These are phyloP conservation scores for Coremacera marginata DNA, from an alignment of 2,888 invertebrate genomes.

Conservation along the genomic window DNA sequence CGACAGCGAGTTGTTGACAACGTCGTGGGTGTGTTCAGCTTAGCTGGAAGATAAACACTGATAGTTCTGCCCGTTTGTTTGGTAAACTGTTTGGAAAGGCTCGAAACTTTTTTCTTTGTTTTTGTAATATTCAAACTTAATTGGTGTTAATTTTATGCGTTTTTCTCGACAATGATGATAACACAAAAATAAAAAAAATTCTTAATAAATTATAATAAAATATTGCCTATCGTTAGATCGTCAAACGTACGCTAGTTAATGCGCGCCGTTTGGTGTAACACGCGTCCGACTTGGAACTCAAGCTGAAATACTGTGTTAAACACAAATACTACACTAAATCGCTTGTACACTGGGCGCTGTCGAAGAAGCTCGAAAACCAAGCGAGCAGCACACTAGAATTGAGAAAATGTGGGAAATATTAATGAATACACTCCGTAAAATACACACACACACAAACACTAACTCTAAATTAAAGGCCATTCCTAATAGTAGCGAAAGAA, in stretches of 20 bases:
- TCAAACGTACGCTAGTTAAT: background rate
- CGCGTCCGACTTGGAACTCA: conserved; percentile 49
- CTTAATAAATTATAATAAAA: background rate
- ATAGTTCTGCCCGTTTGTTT: background rate
- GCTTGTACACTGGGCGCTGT: conserved; percentile 56
- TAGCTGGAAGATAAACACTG: background rate
- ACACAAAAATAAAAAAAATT: background rate
- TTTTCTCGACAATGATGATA: background rate
- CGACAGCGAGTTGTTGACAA: background rate
- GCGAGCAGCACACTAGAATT: conserved; percentile 17
- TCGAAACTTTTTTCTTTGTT: background rate
- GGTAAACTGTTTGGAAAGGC: background rate
- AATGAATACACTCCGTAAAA: background rate
- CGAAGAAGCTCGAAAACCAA: conserved; percentile 53
- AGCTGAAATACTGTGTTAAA: conserved; percentile 58
- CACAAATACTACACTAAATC: conserved; percentile 62
- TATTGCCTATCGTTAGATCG: background rate
- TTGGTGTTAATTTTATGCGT: background rate
- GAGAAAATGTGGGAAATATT: background rate
- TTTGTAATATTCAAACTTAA: no score
- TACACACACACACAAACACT: conserved; percentile 19
- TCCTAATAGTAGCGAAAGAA: background rate
- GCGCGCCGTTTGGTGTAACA: conserved; percentile 28
- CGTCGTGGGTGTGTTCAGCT: conserved; percentile 2
- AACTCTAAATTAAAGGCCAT: background rate